A percentile compares a stretch with the other conserved stretches of the same genome.
These are phyloP conservation scores for Pristionchus maxplancki DNA, from an alignment of 2,888 invertebrate genomes.

Conservation along the genomic window DNA sequence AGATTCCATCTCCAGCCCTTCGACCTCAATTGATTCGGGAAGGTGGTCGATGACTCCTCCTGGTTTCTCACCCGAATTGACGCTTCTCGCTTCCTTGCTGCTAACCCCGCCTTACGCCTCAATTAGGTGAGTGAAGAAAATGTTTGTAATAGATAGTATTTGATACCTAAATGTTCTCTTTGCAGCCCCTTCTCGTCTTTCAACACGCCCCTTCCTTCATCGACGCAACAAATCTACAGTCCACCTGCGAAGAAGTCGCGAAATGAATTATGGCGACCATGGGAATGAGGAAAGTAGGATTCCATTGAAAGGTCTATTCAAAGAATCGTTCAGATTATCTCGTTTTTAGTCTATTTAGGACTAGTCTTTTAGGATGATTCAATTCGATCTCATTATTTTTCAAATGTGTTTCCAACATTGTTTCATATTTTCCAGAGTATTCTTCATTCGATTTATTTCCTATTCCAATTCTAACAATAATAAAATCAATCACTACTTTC, in stretches of 20 bases:
- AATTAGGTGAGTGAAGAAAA: not conserved
- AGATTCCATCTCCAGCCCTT: not conserved
- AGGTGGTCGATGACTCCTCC: not conserved
- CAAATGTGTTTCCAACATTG: too few species aligned
- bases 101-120: not conserved
- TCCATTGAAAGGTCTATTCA: not conserved
- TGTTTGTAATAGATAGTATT: too few species aligned
- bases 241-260: not conserved
- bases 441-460: too few species aligned
- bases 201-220: not conserved
- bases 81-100: not conserved
- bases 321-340: too few species aligned
- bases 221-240: not conserved
- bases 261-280: not conserved
- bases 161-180: not conserved
- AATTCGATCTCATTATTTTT: too few species aligned
- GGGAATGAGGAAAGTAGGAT: not conserved
- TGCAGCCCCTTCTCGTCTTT: not conserved
- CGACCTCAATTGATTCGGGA: not conserved
- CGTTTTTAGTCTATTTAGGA: too few species aligned
- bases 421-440: too few species aligned
- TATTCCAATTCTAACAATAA: too few species aligned
- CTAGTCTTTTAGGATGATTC: too few species aligned
- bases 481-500: not conserved
- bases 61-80: not conserved